Percentiles rank a stretch among this genome's conserved stretches.
phyloP scores from a whole-genome alignment of 2,888 invertebrate genomes.

The Blastobasis adustella region DNA sequence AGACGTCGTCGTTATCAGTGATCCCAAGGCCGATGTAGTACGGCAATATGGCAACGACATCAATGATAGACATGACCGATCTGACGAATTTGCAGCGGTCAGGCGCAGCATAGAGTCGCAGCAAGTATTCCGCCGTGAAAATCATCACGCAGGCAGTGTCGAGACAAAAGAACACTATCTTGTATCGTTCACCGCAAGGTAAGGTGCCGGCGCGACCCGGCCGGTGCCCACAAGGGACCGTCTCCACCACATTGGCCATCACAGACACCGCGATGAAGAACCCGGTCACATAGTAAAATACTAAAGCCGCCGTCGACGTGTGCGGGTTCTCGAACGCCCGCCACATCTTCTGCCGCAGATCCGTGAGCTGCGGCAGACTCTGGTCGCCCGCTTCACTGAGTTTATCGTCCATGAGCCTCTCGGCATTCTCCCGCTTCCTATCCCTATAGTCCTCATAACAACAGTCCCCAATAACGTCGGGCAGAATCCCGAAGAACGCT shows the following conservation, averaged over 20 bases:
- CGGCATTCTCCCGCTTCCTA: slow-evolving; percentile 98
- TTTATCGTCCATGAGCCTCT: slow-evolving; percentile 97
- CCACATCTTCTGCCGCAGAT: slow-evolving; percentile 98
- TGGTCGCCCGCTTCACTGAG: slow-evolving; percentile 94
- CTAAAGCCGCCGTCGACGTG: slow-evolving; percentile 98
- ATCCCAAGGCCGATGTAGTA: slow-evolving; percentile 99
- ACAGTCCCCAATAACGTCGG: slow-evolving; percentile 97
- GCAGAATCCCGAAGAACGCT: slow-evolving; percentile 98
- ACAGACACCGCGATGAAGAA: slow-evolving; percentile 99
- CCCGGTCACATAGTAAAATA: slow-evolving; percentile 99
- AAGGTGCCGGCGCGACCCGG: slow-evolving; percentile 90
- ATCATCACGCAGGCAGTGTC: slow-evolving; percentile 99
- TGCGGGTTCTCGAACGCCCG: slow-evolving; percentile 99
- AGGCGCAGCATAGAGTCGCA: slow-evolving; percentile 98
- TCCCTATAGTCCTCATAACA: slow-evolving; percentile 99
- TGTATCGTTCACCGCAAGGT: slow-evolving; percentile 98
- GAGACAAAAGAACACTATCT: slow-evolving; percentile 98
- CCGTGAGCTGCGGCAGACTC: slow-evolving; percentile 89
- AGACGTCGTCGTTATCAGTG: slow-evolving; percentile 98
- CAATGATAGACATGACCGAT: slow-evolving; percentile 99
- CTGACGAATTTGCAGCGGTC: slow-evolving; percentile 98
- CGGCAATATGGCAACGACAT: slow-evolving; percentile 99
- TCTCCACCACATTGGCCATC: slow-evolving; percentile 99
- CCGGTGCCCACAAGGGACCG: slow-evolving; percentile 93
- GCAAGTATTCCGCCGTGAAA: slow-evolving; percentile 97